Evolutionary conservation across 2,113 vertebrate genomes (phyloP).

Genomic region (Cyprinodon tularosa): DNA sequence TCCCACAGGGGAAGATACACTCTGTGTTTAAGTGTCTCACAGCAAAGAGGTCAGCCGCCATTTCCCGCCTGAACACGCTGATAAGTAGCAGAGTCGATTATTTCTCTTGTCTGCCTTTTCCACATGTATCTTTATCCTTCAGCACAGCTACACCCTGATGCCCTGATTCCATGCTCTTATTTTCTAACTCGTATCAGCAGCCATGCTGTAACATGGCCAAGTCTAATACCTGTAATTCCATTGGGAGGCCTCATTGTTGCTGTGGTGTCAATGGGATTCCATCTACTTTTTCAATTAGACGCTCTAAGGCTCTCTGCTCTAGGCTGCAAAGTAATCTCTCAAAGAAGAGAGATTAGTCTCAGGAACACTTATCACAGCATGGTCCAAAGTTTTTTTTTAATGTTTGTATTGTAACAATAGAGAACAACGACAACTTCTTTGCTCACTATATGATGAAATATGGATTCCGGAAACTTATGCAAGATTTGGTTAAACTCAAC

Average conservation of each 20-base stretch:
- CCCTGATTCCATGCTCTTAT: slow-evolving; percentile 41
- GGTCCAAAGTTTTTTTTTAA: slow-evolving; percentile 23
- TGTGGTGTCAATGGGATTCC: slow-evolving; percentile 53
- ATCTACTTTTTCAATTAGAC: slow-evolving; percentile 76
- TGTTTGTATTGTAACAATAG: slow-evolving; percentile 21
- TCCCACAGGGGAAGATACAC: slow-evolving; percentile 9
- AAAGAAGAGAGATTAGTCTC: slow-evolving; percentile 51
- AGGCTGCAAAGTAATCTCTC: slow-evolving; percentile 68
- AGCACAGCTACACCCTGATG: slow-evolving; percentile 53
- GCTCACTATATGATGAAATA: neutral
- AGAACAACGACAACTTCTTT: slow-evolving; percentile 8
- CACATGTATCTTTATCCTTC: slow-evolving; percentile 56
- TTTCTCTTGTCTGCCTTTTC: slow-evolving; percentile 38
- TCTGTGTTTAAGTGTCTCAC: slow-evolving; percentile 15
- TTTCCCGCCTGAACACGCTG: slow-evolving; percentile 61
- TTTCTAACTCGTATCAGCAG: slow-evolving; percentile 54
- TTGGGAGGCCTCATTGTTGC: slow-evolving; percentile 59
- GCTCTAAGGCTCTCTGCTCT: slow-evolving; percentile 62
- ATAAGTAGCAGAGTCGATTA: slow-evolving; percentile 72
- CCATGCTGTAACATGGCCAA: slow-evolving; percentile 63
- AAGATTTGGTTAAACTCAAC: neutral
- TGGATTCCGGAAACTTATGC: neutral
- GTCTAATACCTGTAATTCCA: slow-evolving; percentile 70
- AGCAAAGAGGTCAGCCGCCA: slow-evolving; percentile 43
- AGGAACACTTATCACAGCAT: slow-evolving; percentile 46